Evolutionary conservation across 2,797 vertebrate species (phyloP).

Genomic region (Zonotrichia albicollis): DNA sequence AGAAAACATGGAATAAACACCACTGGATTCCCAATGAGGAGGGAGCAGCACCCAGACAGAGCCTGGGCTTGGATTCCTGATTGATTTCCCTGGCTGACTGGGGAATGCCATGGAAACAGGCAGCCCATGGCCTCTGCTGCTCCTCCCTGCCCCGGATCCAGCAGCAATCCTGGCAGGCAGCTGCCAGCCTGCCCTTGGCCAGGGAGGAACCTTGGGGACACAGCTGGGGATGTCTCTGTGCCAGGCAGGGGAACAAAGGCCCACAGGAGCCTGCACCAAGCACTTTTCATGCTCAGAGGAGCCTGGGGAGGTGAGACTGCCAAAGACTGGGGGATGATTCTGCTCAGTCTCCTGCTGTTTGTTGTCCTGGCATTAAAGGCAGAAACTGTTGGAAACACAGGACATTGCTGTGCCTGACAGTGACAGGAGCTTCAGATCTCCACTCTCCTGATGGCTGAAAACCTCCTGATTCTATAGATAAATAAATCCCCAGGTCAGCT

Average conservation of each 20-base stretch:
- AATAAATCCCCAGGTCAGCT: neutral
- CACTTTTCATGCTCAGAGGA: neutral
- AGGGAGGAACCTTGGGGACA: neutral
- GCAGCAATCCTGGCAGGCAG: neutral
- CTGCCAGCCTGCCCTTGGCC: neutral
- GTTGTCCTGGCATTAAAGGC: neutral
- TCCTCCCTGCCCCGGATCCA: neutral
- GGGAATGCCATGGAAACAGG: neutral
- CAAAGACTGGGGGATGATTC: neutral
- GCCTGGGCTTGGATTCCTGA: neutral
- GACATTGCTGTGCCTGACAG: neutral
- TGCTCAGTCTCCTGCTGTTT: neutral
- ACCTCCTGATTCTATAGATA: neutral
- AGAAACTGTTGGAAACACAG: neutral
- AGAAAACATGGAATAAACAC: neutral
- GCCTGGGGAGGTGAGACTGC: neutral
- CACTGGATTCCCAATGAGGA: neutral
- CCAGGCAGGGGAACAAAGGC: neutral
- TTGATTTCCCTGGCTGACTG: neutral
- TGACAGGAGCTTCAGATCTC: neutral
- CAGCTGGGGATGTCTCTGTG: neutral
- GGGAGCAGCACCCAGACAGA: neutral
- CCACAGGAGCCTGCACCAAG: neutral
- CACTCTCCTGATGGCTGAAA: neutral
- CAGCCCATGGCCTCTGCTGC: neutral